phyloP scores from a whole-genome alignment of 2,797 vertebrate genomes.

The Melanitta fusca region DNA sequence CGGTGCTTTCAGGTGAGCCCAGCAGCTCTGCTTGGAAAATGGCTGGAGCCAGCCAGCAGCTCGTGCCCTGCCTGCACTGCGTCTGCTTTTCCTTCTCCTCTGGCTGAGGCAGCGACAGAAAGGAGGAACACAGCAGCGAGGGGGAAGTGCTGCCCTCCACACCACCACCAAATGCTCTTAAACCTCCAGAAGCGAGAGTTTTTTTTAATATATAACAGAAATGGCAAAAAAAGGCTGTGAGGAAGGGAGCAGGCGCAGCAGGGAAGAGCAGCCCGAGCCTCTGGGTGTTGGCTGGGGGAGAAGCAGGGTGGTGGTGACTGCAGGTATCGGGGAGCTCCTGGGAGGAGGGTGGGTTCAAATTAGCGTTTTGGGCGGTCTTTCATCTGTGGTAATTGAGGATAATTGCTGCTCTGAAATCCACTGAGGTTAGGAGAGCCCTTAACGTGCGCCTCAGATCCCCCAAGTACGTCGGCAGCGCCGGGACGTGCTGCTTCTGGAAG shows the following conservation, averaged over 20 bases:
- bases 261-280: neutral
- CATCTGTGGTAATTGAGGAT: slow-evolving; percentile 27
- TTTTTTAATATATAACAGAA: neutral
- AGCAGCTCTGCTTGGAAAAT: fast-evolving
- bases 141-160: neutral
- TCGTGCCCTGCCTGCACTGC: neutral
- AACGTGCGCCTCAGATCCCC: neutral
- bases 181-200: neutral
- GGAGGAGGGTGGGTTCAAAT: neutral
- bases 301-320: neutral
- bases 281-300: neutral
- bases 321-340: neutral
- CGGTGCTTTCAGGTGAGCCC: neutral
- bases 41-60: neutral
- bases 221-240: neutral
- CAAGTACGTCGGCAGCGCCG: slow-evolving; percentile 6
- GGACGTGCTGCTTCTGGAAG: neutral
- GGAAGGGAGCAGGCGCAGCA: fast-evolving
- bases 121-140: neutral
- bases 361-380: slow-evolving; percentile 11
- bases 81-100: neutral
- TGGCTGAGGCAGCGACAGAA: neutral
- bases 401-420: slow-evolving; percentile 30
- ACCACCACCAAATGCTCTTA: neutral
- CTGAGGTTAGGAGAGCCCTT: slow-evolving; percentile 12